Evolutionary conservation across 2,888 invertebrate genomes (phyloP).

Genomic region (Scaptomyza reducta): DNA sequence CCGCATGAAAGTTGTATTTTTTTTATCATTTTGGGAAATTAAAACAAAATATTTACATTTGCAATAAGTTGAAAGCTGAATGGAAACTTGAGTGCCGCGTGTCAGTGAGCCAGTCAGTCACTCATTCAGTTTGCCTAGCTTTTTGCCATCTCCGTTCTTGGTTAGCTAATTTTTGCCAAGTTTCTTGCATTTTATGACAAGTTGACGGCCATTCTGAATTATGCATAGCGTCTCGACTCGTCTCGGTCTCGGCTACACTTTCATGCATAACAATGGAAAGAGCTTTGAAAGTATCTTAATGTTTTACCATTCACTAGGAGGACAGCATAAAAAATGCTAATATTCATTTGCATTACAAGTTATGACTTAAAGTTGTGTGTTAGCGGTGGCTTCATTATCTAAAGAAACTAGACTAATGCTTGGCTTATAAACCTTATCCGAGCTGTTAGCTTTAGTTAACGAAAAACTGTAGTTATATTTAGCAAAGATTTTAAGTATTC

Average conservation of each 20-base stretch:
- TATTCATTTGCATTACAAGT: constrained; percentile 68
- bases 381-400: constrained; percentile 45
- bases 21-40: constrained; percentile 64
- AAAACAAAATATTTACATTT: constrained; percentile 78
- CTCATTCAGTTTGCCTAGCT: constrained; percentile 11
- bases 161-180: constrained; percentile 57
- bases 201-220: constrained; percentile 74
- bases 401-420: constrained; percentile 29
- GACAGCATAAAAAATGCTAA: constrained; percentile 59
- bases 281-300: constrained; percentile 48
- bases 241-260: constrained; percentile 43
- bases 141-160: constrained; percentile 27
- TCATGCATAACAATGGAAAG: constrained; percentile 64
- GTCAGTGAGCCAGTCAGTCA: constrained; percentile 2
- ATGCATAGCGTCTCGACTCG: constrained; percentile 57
- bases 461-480: background rate
- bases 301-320: constrained; percentile 61
- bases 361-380: constrained; percentile 44
- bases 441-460: background rate
- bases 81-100: constrained; percentile 36
- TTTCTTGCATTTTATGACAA: constrained; percentile 63
- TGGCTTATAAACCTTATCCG: constrained; percentile 19
- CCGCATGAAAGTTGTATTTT: constrained; percentile 67
- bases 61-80: constrained; percentile 61
- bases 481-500: too few species aligned